Base-by-base conservation (phyloP, 2,797 vertebrate genomes). In the Urosaurus nigricauda region DNA sequence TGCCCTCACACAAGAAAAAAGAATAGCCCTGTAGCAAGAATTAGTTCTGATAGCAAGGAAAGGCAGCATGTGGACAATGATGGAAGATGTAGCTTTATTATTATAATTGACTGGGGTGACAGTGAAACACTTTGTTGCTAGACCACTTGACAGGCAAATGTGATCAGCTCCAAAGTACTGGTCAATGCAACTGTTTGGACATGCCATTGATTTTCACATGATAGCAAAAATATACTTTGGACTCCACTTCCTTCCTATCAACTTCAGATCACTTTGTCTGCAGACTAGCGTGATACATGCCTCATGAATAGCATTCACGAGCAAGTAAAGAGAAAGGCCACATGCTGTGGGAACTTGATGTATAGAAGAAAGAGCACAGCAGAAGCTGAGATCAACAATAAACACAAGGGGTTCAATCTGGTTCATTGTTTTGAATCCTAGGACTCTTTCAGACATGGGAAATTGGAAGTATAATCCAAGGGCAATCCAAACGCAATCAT, bases 321-420 rank as follows among this genome's bases (percentile, higher is more conserved):
- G 51, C 74, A 91, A 74, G 60, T 0, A 6, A 32, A 13, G 71
- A 68, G 74, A 73, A 83, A 56, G 40, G 51, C 80, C 47, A 8
- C 65, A 37, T 37, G 53, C 35, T 78, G 58, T 78, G 68, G 78
- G 83, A 71, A 19, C 0, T 56, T 21, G 79, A 84, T 19, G 77
- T 85, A 83, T 80, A 63, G 74, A 88, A 0, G 0, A 70, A 84
- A 78, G 60, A 5, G 79, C 0, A 26, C 0, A 0, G 56, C 1
- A 40, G 68, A 58, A 85, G 14, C 24, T 85, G 13, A 56, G 32
- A 81, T 32, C 26, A 43, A 51, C 9, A 68, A 32, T 29, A 68
- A 51, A 51, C 8, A 51, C 0, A 40, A 43, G 24, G 7, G 0
- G 40, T 32, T 21, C 5, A 43, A n/a, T 51, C 63, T 47, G 16